Evolutionary conservation across 2,113 vertebrate species (phyloP), one percentile per base, ranked within the genome.

Genomic region (Nanorana parkeri): DNA sequence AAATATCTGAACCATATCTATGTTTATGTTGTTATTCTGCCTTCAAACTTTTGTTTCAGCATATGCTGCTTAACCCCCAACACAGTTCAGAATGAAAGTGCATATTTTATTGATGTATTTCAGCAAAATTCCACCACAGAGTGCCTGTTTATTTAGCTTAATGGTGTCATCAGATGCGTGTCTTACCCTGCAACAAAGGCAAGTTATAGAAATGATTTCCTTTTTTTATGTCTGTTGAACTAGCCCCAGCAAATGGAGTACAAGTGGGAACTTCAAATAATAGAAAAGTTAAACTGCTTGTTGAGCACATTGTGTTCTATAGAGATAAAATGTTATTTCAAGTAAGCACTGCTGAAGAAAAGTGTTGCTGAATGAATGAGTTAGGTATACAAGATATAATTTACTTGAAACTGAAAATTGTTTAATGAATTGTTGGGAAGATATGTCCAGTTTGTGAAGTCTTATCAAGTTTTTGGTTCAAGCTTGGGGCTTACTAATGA

Each of bases 91-190:
- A 75, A 60, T 61, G 20, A 61, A 75, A 60, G 55, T 24, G 72
- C 55, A 60, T n/a, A 41, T 36, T 58, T 75, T 75, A 75, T 60
- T 75, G 72, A 75, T 71, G 54, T 24, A 51, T 61, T 61, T 75
- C 55, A 75, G 72, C 19, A 61, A 75, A 61, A 41, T 61, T 75
- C 56, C 28, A 41, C 19, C 23, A 55, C 29, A 20, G 23, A 61
- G 58, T 73, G 24, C 24, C 56, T 71, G 51, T 71, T 73, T 73
- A 13, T 73, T 73, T 56, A 32, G 20, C 72, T 75, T 61, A 61
- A 60, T 75, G 60, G 72, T 41, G 28, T 60, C 29, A 56, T 75
- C 72, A 41, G 72, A 75, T n/a, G 29, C 24, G 28, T 61, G 72
- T 29, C 36, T 75, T 29, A 75, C 32, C 72, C 56, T n/a, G 41